Conservation (phyloP, 2,113 vertebrate genomes). For the Rhinolophus ferrumequinum region DNA sequence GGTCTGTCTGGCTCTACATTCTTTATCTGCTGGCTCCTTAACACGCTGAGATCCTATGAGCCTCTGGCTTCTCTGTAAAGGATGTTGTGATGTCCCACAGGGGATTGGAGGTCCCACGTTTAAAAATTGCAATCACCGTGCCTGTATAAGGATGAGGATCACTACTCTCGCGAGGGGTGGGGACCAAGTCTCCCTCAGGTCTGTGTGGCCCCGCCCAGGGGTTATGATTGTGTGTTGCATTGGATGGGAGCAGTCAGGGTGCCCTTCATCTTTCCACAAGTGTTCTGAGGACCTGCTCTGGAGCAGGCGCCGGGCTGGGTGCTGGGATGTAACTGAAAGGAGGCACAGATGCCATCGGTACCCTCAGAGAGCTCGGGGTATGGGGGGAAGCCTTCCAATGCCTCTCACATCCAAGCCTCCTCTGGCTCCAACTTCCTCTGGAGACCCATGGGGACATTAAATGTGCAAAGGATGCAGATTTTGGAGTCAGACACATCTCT, state of each 20-base stretch:
- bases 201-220: neutral
- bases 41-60: accelerated
- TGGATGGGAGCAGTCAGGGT: neutral
- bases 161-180: accelerated
- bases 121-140: accelerated
- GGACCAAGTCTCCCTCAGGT: accelerated
- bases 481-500: neutral
- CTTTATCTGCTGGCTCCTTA: neutral
- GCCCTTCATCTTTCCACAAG: neutral
- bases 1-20: accelerated
- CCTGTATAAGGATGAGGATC: accelerated
- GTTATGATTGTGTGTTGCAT: neutral
- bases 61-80: neutral
- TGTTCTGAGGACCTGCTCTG: neutral
- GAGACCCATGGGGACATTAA: accelerated
- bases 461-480: neutral
- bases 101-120: neutral
- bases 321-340: neutral
- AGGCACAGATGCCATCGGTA: accelerated
- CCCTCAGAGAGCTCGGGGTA: accelerated
- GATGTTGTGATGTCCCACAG: neutral
- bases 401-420: neutral
- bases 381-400: accelerated
- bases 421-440: neutral
- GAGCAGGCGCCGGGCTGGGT: neutral